These are phyloP conservation scores for Pantala flavescens DNA, from an alignment of 1,140 invertebrate species.

Conservation along the genomic window DNA sequence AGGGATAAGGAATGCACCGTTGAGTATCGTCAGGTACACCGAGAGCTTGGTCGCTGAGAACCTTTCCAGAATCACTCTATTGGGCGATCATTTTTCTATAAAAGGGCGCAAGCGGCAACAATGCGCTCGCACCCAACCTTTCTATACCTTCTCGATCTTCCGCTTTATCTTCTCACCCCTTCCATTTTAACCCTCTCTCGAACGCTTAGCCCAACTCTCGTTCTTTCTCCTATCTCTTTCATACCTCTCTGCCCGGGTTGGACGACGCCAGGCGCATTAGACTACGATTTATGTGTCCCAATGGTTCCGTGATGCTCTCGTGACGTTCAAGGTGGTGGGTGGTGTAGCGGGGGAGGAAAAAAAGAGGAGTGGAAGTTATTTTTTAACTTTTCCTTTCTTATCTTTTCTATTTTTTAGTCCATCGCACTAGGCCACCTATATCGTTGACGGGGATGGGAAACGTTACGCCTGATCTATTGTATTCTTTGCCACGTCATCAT, in stretches of 20 bases:
- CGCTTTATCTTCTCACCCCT: neutral
- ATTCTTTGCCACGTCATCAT: no score
- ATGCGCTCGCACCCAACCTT: neutral
- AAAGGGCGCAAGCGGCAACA: neutral
- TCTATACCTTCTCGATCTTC: neutral
- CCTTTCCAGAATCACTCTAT: no score
- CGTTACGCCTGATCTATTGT: no score
- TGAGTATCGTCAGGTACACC: no score
- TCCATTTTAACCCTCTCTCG: neutral
- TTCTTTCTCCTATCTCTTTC: neutral
- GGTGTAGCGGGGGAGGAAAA: neutral
- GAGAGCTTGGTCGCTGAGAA: no score
- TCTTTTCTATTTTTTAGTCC: neutral
- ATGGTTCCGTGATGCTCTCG: neutral
- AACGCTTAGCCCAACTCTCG: neutral
- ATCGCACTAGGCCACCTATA: neutral
- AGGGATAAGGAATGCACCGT: no score
- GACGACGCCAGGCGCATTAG: slow-evolving; percentile 1
- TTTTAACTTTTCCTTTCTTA: neutral
- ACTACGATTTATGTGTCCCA: slow-evolving; percentile 5
- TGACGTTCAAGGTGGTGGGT: neutral
- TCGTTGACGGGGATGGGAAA: no score
- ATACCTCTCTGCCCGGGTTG: neutral
- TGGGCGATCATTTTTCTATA: neutral
- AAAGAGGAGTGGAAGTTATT: neutral